These are phyloP conservation scores for Eremophila alpestris DNA, from an alignment of 2,797 vertebrate genomes.

Conservation along the genomic window DNA sequence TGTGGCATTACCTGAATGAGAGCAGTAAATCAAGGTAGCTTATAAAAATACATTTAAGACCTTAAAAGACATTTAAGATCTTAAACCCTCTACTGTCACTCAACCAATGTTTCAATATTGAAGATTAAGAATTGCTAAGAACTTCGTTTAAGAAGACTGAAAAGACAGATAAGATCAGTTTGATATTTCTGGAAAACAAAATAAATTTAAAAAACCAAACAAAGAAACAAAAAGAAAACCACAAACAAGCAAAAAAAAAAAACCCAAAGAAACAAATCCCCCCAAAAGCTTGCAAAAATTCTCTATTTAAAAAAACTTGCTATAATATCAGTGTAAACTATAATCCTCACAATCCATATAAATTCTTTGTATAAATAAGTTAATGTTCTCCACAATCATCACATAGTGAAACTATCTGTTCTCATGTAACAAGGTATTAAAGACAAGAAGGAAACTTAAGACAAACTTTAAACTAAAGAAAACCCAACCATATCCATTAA, in stretches of 20 bases:
- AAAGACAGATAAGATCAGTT: neutral
- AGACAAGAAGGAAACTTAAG: neutral
- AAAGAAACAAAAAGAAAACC: neutral
- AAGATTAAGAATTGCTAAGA: neutral
- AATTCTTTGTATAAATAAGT: neutral
- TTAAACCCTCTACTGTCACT: neutral
- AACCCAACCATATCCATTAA: neutral
- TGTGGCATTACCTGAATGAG: neutral
- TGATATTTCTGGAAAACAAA: neutral
- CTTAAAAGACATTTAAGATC: neutral
- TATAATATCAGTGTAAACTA: neutral
- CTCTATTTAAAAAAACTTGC: neutral
- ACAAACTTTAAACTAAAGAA: neutral
- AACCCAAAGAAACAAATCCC: fast-evolving
- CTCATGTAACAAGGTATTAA: neutral
- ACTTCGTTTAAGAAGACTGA: neutral
- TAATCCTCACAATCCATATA: neutral
- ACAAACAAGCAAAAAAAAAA: neutral
- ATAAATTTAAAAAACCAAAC: neutral
- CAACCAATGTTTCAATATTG: neutral
- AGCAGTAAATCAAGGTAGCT: neutral
- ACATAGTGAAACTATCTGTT: neutral
- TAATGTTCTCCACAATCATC: neutral
- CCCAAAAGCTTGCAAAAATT: neutral
- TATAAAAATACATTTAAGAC: neutral